Evolutionary conservation across 1,140 invertebrate genomes (phyloP).

Genomic region (Mycetomoellerius zeteki): DNA sequence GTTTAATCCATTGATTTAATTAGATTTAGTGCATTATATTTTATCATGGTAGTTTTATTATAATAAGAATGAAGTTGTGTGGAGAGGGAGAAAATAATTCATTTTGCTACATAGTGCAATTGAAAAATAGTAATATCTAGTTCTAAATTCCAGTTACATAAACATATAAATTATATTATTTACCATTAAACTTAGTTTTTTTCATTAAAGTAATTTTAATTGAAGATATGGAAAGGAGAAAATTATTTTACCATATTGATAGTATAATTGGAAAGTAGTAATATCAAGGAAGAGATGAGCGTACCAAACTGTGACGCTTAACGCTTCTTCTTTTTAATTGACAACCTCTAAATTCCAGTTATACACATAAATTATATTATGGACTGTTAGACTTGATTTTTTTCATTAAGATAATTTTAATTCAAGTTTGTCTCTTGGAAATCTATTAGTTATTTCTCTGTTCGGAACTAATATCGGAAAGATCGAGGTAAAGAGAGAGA

Average conservation of each 20-base stretch:
- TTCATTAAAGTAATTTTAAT: background rate
- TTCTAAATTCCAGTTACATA: background rate
- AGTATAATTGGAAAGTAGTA: background rate
- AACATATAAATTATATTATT: background rate
- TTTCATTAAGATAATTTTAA: background rate
- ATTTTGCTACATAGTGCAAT: background rate
- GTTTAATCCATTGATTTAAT: background rate
- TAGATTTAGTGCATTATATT: too few species aligned
- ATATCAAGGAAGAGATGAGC: background rate
- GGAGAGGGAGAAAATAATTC: background rate
- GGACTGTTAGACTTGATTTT: background rate
- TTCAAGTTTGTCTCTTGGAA: background rate
- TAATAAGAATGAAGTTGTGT: background rate
- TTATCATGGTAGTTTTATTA: background rate
- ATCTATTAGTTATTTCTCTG: background rate
- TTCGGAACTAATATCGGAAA: background rate
- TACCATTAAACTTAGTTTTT: background rate
- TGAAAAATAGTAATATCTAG: background rate
- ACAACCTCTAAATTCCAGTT: background rate
- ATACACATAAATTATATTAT: background rate
- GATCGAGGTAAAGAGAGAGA: background rate
- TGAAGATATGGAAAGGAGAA: background rate
- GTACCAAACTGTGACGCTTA: background rate
- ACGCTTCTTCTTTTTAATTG: slow-evolving; percentile 14
- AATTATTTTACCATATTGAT: background rate